phyloP scores from a whole-genome alignment of 2,888 invertebrate species.

The Monoplex corrugatus region DNA sequence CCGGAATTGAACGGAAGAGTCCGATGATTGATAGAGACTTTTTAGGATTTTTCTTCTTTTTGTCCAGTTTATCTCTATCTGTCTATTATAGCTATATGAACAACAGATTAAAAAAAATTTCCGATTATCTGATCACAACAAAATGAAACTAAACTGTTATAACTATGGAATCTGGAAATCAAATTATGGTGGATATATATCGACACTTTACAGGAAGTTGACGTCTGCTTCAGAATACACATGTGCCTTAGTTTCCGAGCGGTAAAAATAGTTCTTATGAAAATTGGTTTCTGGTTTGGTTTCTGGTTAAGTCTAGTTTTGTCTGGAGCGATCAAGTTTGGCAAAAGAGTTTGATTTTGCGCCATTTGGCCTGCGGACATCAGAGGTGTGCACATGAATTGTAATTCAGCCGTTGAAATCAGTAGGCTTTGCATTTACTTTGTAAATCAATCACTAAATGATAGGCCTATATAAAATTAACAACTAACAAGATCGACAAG shows the following conservation, averaged over 20 bases:
- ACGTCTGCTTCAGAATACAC: slow-evolving; percentile 42
- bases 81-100: too few relatives aligned
- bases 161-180: too few relatives aligned
- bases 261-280: slow-evolving; percentile 33
- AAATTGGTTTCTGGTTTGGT: too few relatives aligned
- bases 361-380: neutral
- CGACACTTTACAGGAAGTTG: slow-evolving; percentile 21
- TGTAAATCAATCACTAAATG: too few relatives aligned
- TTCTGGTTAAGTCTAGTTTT: slow-evolving; percentile 27
- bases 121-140: too few relatives aligned
- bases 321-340: slow-evolving; percentile 31
- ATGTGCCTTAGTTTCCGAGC: neutral
- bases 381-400: neutral
- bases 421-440: too few relatives aligned
- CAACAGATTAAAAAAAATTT: too few relatives aligned
- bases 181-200: too few relatives aligned
- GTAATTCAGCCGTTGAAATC: too few relatives aligned
- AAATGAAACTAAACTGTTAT: too few relatives aligned
- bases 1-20: neutral
- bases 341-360: neutral
- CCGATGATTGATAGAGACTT: neutral
- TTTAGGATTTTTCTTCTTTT: neutral
- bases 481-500: too few relatives aligned
- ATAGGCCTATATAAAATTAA: too few relatives aligned
- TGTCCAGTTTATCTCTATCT: neutral